Percentiles rank a stretch among this genome's conserved stretches.
Evolutionary conservation across 2,888 invertebrate genomes (phyloP).

Genomic region (Aphodius sticticus): DNA sequence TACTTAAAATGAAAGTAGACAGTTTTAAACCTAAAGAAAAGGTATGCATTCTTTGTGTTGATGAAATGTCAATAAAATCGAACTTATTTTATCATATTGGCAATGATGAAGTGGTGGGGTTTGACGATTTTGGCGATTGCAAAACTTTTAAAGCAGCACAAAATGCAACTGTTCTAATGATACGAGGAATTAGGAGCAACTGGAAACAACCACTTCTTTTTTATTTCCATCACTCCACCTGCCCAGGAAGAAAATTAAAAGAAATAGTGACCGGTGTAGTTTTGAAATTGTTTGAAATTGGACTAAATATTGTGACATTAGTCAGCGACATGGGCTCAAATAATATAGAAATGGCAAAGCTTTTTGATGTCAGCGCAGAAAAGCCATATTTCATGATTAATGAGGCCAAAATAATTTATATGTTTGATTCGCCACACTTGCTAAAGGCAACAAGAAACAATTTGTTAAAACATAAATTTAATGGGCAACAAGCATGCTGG

Average conservation of each 20-base stretch:
- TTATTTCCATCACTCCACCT: conserved; percentile 28
- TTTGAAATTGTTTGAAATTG: conserved; percentile 26
- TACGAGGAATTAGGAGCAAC: conserved; percentile 27
- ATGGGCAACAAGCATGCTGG: conserved; percentile 28
- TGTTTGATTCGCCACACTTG: conserved; percentile 41
- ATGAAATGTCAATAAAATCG: conserved; percentile 31
- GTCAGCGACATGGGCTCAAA: conserved; percentile 28
- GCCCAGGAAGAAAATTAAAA: conserved; percentile 22
- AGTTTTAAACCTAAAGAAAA: neutral
- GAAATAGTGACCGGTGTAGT: conserved; percentile 25
- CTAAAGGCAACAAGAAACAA: conserved; percentile 42
- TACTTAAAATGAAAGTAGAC: neutral
- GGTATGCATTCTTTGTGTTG: conserved; percentile 29
- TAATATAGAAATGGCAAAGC: neutral
- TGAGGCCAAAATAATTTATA: neutral
- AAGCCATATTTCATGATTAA: neutral
- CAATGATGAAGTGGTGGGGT: conserved; percentile 34
- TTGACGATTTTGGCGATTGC: conserved; percentile 31
- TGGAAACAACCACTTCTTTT: conserved; percentile 38
- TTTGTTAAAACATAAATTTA: conserved; percentile 37
- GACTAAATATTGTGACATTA: conserved; percentile 28
- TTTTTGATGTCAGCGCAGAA: neutral
- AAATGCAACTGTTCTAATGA: conserved; percentile 31
- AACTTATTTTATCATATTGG: conserved; percentile 7
- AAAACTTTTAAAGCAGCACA: conserved; percentile 22